Base-by-base conservation (phyloP, 2,888 invertebrate species). In the Eilema depressum region DNA sequence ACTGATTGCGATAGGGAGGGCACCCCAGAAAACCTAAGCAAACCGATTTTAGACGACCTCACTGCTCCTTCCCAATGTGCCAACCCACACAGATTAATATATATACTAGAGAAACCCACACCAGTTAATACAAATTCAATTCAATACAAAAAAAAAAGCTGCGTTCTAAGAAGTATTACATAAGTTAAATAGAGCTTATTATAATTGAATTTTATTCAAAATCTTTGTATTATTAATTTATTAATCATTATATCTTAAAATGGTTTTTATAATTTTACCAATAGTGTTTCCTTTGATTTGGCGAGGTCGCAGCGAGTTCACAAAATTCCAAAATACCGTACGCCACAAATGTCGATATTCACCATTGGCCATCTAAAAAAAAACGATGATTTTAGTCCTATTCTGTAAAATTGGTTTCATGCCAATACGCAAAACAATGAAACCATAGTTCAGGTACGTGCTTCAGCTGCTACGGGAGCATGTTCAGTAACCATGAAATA, bases 321-420 rank as follows among this genome's bases (percentile, higher is more conserved):
- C 85, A 80, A 98, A 97, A 87, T 96, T 96, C 76, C 91, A 95
- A 25, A 96, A 88, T 14, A 96, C 95, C 73, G 96, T 96, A 59
- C 89, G 87, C 89, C 89, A 94, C 17, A 95, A 83, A 74, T 89
- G 76, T 72, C 95, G 85, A 68, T 83, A 81, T 85, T 88, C 88
- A 12, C 92, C 92, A 61, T 86, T 87, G 68, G 93, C 80, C 95
- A 95, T 95, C 92, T 92, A 83, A 75, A 81, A 80, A 53, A 17
- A 17, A 11, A 53, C n/a, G n/a, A 53, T 17, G 5, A 47, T 47
- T 66, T 23, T 28, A 41, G 17, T 66, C 3, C 59, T 60, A 26
- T 67, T 26, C 23, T 17, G 47, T 47, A 47, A 47, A 7, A 0
- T 53, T 53, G 53, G 53, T 53, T 53, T 8, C 53, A 20, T 53